Evolutionary conservation across 2,888 invertebrate genomes (phyloP).

Genomic region (Eutolmus rufibarbis): DNA sequence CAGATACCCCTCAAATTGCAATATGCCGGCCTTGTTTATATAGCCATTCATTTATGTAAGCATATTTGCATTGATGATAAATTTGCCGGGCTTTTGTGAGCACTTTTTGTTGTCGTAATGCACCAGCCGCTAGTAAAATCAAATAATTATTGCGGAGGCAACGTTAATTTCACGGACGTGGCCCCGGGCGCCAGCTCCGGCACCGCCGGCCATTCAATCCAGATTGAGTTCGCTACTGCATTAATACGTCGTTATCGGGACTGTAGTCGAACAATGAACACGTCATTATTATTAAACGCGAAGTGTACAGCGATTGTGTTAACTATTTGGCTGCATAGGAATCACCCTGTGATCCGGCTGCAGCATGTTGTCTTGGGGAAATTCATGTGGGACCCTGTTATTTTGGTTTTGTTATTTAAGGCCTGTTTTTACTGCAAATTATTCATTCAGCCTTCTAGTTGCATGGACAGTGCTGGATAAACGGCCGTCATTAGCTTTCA

Average conservation of each 20-base stretch:
- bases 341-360: background rate
- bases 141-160: slow-evolving; percentile 29
- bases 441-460: background rate
- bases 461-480: background rate
- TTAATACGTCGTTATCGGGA: slow-evolving; percentile 11
- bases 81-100: slow-evolving; percentile 23
- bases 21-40: slow-evolving; percentile 15
- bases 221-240: slow-evolving; percentile 29
- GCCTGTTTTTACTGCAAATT: background rate
- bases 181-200: background rate
- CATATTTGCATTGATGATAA: slow-evolving; percentile 32
- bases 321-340: background rate
- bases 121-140: slow-evolving; percentile 25
- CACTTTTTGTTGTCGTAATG: slow-evolving; percentile 28
- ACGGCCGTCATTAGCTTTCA: background rate
- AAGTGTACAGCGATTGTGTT: background rate
- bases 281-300: slow-evolving; percentile 11
- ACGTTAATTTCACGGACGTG: slow-evolving; percentile 21
- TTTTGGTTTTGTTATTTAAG: background rate
- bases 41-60: slow-evolving; percentile 32
- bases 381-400: background rate
- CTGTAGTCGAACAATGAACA: slow-evolving; percentile 18
- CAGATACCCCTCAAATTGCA: slow-evolving; percentile 19
- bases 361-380: background rate
- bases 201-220: slow-evolving; percentile 1